Conservation (phyloP, 2,113 vertebrate genomes). For the Ctenodactylus gundi region DNA sequence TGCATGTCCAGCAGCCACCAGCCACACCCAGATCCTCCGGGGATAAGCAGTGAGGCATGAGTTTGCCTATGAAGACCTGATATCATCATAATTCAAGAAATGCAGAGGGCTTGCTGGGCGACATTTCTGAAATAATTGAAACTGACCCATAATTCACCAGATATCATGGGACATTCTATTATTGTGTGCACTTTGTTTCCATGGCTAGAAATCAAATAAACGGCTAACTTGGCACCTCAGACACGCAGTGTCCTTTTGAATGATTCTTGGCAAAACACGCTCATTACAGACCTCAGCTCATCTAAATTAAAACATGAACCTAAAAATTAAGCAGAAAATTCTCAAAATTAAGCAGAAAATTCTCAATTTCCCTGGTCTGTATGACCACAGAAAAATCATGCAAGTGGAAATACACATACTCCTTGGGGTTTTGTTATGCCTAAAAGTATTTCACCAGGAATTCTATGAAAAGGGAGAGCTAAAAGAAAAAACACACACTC, state of each 20-base stretch:
- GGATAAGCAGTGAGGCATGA: conserved; percentile 54
- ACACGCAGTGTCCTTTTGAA: conserved; percentile 21
- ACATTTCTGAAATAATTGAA: conserved; percentile 66
- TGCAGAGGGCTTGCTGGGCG: conserved; percentile 29
- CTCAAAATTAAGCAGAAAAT: conserved; percentile 57
- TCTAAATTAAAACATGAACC: conserved; percentile 61
- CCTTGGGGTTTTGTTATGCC: conserved; percentile 1
- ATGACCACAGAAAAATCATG: not conserved
- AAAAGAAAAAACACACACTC: not conserved
- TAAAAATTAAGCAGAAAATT: conserved; percentile 59
- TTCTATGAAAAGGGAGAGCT: not conserved
- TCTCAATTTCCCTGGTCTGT: conserved; percentile 10
- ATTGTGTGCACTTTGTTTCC: conserved; percentile 28
- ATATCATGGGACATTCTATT: conserved; percentile 65
- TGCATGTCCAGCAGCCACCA: not conserved
- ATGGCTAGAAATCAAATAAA: conserved; percentile 64
- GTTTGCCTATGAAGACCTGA: conserved; percentile 53
- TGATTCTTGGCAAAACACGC: conserved; percentile 42
- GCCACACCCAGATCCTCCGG: conserved; percentile 2
- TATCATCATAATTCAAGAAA: conserved; percentile 68
- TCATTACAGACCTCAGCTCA: not conserved
- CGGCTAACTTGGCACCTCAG: conserved; percentile 9
- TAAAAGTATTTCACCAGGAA: not conserved
- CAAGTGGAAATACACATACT: not conserved
- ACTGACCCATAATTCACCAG: conserved; percentile 73